Conservation (phyloP, 2,888 invertebrate genomes). For the Trichopria drosophilae region DNA sequence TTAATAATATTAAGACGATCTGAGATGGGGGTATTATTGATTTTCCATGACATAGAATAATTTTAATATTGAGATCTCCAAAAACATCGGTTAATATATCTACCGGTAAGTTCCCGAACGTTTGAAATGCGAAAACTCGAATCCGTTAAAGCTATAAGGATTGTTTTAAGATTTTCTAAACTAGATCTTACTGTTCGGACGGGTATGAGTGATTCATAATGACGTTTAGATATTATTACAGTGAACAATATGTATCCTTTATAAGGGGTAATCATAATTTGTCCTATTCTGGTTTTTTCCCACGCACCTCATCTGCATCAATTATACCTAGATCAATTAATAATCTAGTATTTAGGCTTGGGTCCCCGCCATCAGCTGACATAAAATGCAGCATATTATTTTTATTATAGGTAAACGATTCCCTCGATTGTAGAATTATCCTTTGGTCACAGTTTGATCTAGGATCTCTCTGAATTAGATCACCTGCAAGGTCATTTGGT, state of each 20-base stretch:
- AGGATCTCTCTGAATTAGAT: too few species aligned
- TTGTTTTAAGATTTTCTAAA: background rate
- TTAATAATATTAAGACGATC: too few species aligned
- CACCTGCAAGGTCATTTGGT: too few species aligned
- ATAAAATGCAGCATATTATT: conserved; percentile 16
- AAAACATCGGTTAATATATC: conserved; percentile 10
- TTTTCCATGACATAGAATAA: conserved; percentile 17
- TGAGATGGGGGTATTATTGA: background rate
- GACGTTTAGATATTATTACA: conserved; percentile 8
- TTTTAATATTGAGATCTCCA: background rate
- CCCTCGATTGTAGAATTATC: too few species aligned
- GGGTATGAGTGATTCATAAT: conserved; percentile 7
- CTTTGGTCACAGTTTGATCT: too few species aligned
- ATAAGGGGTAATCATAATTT: conserved; percentile 11
- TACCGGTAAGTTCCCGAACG: conserved; percentile 12
- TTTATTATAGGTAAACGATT: conserved; percentile 6
- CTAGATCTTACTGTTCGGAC: background rate
- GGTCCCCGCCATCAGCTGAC: conserved; percentile 9
- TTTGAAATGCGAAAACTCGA: conserved; percentile 15
- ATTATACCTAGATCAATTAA: conserved; percentile 19
- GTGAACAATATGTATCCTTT: conserved; percentile 10
- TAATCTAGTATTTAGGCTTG: background rate
- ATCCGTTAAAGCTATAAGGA: background rate
- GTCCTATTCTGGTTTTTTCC: conserved; percentile 6
- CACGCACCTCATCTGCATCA: background rate